These are phyloP conservation scores for Rhinoraja longicauda DNA, from an alignment of 2,797 vertebrate genomes.

Conservation along the genomic window DNA sequence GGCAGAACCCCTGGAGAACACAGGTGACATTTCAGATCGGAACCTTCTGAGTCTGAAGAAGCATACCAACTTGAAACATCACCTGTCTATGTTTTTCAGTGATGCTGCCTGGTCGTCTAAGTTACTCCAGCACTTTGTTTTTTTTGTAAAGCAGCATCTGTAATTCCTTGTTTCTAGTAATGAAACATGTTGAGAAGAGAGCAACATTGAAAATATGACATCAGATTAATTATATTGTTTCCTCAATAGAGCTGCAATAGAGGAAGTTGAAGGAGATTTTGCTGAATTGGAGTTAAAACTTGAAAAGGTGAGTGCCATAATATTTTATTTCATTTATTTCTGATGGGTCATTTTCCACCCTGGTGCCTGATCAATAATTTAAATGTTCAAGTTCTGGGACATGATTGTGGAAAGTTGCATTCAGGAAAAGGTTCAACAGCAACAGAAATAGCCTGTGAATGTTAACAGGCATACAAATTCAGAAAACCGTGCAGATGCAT, in stretches of 20 bases:
- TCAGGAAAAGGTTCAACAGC: too few relatives aligned
- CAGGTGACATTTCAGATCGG: too few relatives aligned
- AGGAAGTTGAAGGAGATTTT: constrained; percentile 96
- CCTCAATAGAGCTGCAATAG: constrained; percentile 78
- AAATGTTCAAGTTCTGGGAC: background rate
- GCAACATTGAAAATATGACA: background rate
- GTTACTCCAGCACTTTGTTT: too few relatives aligned
- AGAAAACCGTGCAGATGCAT: background rate
- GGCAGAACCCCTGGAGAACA: too few relatives aligned
- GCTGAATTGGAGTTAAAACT: constrained; percentile 91
- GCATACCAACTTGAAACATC: too few relatives aligned
- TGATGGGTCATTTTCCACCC: background rate
- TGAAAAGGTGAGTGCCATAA: constrained; percentile 82
- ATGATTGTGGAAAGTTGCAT: background rate
- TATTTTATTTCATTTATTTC: background rate
- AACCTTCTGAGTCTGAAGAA: too few relatives aligned
- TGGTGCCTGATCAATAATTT: background rate
- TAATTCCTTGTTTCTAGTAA: too few relatives aligned
- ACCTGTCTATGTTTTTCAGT: too few relatives aligned
- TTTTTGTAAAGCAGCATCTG: too few relatives aligned
- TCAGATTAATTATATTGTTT: constrained; percentile 21
- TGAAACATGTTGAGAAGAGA: background rate
- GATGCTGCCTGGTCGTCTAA: too few relatives aligned
- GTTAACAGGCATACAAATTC: background rate
- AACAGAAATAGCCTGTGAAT: background rate